Evolutionary conservation across 1,140 invertebrate species (phyloP), one percentile per base, ranked within the genome.

Genomic region (Heliconius hermathena): DNA sequence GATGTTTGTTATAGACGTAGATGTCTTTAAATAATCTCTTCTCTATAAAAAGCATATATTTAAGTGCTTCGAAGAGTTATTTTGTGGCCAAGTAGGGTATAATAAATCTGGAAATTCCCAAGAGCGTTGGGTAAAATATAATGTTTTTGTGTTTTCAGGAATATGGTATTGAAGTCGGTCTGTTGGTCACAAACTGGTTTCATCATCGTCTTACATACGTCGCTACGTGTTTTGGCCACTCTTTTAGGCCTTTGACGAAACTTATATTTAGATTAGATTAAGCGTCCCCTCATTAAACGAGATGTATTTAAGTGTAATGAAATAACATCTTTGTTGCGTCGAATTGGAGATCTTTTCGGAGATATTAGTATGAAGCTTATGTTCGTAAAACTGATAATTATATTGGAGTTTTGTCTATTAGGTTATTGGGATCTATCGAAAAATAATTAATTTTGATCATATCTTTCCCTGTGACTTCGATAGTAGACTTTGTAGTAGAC

Each of bases 131-230:
- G 74, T 81, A 66, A 78, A 81, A 81, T 81, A 77, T 80, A 83
- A 77, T 84, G 80, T 92, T 93, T 92, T 89, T 94, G 87, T 93
- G 85, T 87, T 93, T 94, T 89, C 91, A 93, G 91, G 92, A 88
- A 86, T 89, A 82, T 91, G 83, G 82, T 91, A 89, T 91, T 88
- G 87, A 92, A 91, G 91, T 94, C 86, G 85, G 87, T 92, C 88
- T 91, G 77, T 92, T 87, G 84, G 86, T 88, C 88, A 83, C 85
- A 82, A 86, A 88, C 84, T 81, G 76, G 82, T 89, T 86, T 83
- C 83, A 88, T 87, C 88, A 85, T 92, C 87, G 87, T 90, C 84
- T 91, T 87, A 80, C 83, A 80, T 80, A 80, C 85, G 81, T 76
- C 85, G 81, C 85, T 77, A 82, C 83, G 83, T 84, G 71, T 85